Base-by-base conservation (phyloP, 1,140 invertebrate genomes). In the Tigriopus japonicus region DNA sequence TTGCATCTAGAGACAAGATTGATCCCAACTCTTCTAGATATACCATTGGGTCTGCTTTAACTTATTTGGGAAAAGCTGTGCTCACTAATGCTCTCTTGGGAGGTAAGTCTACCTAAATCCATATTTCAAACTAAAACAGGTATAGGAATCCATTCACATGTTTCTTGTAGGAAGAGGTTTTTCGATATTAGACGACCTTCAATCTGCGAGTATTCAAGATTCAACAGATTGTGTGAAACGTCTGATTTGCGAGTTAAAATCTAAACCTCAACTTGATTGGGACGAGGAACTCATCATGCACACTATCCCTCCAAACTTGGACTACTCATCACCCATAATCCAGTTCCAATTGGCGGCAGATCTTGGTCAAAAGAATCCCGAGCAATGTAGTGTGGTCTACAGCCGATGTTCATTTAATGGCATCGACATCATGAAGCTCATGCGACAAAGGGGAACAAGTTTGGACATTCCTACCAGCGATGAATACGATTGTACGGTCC, bases 391-490 rank as follows among this genome's bases (percentile, higher is more conserved):
- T n/a, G 55, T 35, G 12, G 55, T 58, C 17, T 58, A 58, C 42
- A 42, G 28, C n/a, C 24, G 55, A 5, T 58, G 55, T n/a, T 17
- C 55, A 6, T 58, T 58, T 24, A 41, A 58, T 14, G 17, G 17
- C 3, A n/a, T 41, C 42, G 21, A 58, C 15, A 23, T 58, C 28
- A 42, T 58, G 24, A 42, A 23, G n/a, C 41, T 58, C 12, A 58
- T 58, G 17, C 24, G 55, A 42, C 55, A 58, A 40, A 51, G 55
- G 40, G 55, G 55, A 58, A 58, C 40, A 9, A 58, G 55, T 23
- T 41, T 58, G 21, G 40, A 42, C 15, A 14, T 58, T 6, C 55
- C 55, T 5, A 58, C 41, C 21, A 17, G 21, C n/a, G 13, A 24
- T 41, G 41, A 58, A 28, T 58, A 58, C 28, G 55, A 58, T 17